Base-by-base conservation (phyloP, 2,113 vertebrate species). In the Psettodes erumei region DNA sequence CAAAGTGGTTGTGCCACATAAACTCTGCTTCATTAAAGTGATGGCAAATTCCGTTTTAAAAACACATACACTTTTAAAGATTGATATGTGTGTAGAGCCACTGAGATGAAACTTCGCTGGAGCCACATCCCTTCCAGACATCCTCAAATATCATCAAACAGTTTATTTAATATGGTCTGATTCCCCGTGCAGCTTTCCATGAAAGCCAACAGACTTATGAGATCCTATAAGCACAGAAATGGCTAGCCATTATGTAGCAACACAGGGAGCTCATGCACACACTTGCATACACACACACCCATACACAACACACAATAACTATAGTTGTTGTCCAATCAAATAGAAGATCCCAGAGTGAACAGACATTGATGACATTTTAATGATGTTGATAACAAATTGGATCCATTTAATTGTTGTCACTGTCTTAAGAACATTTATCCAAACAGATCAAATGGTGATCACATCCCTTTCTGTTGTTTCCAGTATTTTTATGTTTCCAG, bases 91-190 rank as follows among this genome's bases (percentile, higher is more conserved):
- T 25, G 40, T 27, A 16, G 11, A 23, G 64, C 23, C 43, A 28
- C 43, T 28, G 59, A 58, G 83, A 71, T 45, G 9, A 55, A 68
- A 38, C 59, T 51, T 11, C 25, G 27, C n/a, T 38, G 23, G 2
- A 37, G 38, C 45, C 71, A 43, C 61, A 28, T 77, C 65, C 63
- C 32, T 33, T 62, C 72, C 18, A 51, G 74, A 68, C 19, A 7
- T 58, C 28, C 27, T 67, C 51, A 70, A 50, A 82, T 59, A 79
- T 77, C 58, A 56, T 84, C 81, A 82, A 81, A 87, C 71, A 42
- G 71, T 79, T 69, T 83, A 71, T 73, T 84, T 76, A 62, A 84
- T 81, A 37, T 30, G 18, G 18, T 18, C 28, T 21, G 43, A 71
- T 13, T 71, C 51, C 62, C 43, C 2, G 9, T 38, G 65, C 50